Base-by-base conservation (phyloP, 1,140 invertebrate genomes). In the Matsumurasca onukii region DNA sequence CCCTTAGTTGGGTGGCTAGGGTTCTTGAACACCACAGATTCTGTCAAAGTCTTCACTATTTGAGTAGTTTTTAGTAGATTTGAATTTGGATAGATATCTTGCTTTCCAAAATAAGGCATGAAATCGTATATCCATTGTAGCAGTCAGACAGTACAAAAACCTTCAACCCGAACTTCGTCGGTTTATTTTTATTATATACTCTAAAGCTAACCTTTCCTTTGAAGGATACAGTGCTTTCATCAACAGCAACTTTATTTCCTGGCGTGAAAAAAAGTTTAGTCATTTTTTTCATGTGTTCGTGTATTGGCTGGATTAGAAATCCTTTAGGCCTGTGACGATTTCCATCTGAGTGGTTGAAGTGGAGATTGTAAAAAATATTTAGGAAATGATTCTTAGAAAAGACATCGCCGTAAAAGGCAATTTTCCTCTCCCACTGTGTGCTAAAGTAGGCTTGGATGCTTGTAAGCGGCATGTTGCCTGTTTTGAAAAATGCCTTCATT, bases 181-280 rank as follows among this genome's bases (percentile, higher is more conserved):
- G 61, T 63, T 63, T 63, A 12, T 31, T 31, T 9, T 20, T 25
- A 13, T 31, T 63, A 31, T 63, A 63, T 31, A 63, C 31, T 31
- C 9, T 12, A 34, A 63, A 31, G 3, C 25, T 31, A 12, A 63
- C 61, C 1, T 12, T 63, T 2, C 27, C 61, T 31, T 63, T 63
- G 22, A 63, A 63, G 29, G 29, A 31, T 22, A 75, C 65, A 22
- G 59, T 52, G 1, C 73, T 72, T 2, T 63, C 29, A 20, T 63
- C 61, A 1, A 63, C n/a, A 15, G 61, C 27, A 31, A 63, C 27
- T 3, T 1, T 1, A 31, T 3, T 31, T 13, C 22, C 31, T 15
- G 61, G 25, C 3, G 13, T 63, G 22, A 31, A 63, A 39, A 39
- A 39, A 5, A 55, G 22, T 55, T 55, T 20, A 25, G 5, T 9